Evolutionary conservation across 1,140 invertebrate species (phyloP), one percentile per base, ranked within the genome.

Genomic region (Formica exsecta): DNA sequence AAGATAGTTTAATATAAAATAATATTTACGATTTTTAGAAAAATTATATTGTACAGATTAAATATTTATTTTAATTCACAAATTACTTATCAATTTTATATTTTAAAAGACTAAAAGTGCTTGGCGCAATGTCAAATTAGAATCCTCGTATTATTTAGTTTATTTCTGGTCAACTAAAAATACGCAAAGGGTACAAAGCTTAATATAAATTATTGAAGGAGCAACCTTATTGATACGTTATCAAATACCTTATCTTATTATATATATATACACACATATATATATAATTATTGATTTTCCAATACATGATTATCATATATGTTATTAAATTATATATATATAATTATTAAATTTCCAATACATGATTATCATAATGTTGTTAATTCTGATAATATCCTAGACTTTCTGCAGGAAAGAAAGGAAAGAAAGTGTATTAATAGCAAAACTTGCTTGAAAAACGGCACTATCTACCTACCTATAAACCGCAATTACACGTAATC

Each of bases 391-490:
- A 61, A n/a, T 59, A 62, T n/a, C 11, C 32, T 44, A 0, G 1
- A 62, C 16, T 16, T 41, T 51, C 48, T 4, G 44, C 22, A 25
- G n/a, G 54, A 61, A 36, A 74, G n/a, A n/a, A 54, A 54, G 29
- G 48, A 51, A 51, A 51, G 48, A 51, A 51, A 51, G 48, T 6
- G 16, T 73, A 61, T 80, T 79, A 80, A 80, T 71, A 44, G 19
- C 54, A 38, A 22, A 54, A 22, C 22, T 32, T 16, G 11, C 13
- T 57, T 71, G 32, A 71, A 73, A 25, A 61, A 32, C 16, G 13
- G 36, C 65, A 57, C 44, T 36, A 48, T 16, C 44, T 16, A 51
- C 5, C 48, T 19, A 71, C 25, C 29, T 71, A 32, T 25, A 73
- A 25, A 70, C 65, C 77, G 48, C 77, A 71, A 38, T 22, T 2